Base-by-base conservation (phyloP, 2,888 invertebrate species). In the Chymomyza caudatula region DNA sequence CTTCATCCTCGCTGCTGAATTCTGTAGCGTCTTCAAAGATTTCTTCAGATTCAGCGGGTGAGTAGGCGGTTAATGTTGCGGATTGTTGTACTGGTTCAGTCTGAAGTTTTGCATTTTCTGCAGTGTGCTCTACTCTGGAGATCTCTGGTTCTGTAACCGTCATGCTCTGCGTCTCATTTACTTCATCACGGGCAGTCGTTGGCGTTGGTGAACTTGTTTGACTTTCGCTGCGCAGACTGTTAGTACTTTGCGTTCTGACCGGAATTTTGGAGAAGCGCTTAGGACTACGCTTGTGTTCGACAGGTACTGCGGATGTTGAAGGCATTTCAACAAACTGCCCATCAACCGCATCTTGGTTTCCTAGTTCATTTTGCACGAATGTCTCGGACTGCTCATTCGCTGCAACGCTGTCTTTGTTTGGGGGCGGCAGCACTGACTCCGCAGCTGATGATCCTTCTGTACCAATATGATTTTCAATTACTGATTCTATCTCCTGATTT, bases 191-290 rank as follows among this genome's bases (percentile, higher is more conserved):
- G 8, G 51, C 23, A 11, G 43, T 52, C 13, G 68, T 52, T 15
- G 68, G 67, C 0, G 65, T 69, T 2, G 63, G 57, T 3, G 44
- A 57, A 19, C 56, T 61, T 3, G 58, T 53, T 62, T 66, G 59
- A 49, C 72, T 80, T 0, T 84, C 87, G 52, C 76, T 77, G 15
- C 72, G 78, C 3, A 87, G 57, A 56, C 83, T 87, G n/a, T 60
- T 68, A 11, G 70, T 74, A 51, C 77, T 88, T 0, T 63, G 57
- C 1, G 79, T 80, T 69, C 85, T 67, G 0, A 89, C 76, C 1
- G 89, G 89, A 63, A 89, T 89, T 69, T 77, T 86, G 0, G 90
- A 89, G 5, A 76, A 67, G 11, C 71, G 71, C 15, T 76, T 87
- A 0, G 65, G 67, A 52, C 64, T 71, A 0, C 62, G 71, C 13